phyloP scores from a whole-genome alignment of 2,888 invertebrate genomes.

The Eurois occulta region DNA sequence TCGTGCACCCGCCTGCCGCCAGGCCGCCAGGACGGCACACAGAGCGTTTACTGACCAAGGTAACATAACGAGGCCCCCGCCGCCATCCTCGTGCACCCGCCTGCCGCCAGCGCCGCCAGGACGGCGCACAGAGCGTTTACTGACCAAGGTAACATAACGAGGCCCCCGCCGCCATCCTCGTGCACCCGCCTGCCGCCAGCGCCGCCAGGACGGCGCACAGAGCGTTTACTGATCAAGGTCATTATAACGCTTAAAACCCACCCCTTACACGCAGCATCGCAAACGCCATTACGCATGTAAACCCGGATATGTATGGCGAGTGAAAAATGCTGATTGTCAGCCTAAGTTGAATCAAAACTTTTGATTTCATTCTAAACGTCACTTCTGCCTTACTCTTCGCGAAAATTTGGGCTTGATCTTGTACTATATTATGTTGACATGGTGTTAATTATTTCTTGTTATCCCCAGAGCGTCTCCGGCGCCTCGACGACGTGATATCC shows the following conservation, averaged over 20 bases:
- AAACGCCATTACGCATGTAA: not conserved
- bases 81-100: too few species aligned
- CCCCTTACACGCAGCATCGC: not conserved
- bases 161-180: slow-evolving; percentile 69
- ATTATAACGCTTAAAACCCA: not conserved
- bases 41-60: too few species aligned
- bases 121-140: too few species aligned
- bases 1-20: too few species aligned
- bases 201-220: slow-evolving; percentile 55
- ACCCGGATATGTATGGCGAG: not conserved
- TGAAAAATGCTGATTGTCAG: too few species aligned
- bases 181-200: slow-evolving; percentile 65
- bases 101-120: too few species aligned
- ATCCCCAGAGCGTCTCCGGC: slow-evolving; percentile 82
- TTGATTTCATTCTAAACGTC: not conserved
- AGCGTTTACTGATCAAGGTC: slow-evolving; percentile 75
- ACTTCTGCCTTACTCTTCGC: not conserved
- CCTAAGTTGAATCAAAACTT: too few species aligned
- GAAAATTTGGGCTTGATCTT: not conserved
- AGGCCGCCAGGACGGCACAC: too few species aligned
- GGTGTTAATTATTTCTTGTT: not conserved
- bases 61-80: too few species aligned
- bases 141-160: too few species aligned
- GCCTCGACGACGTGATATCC: slow-evolving; percentile 81
- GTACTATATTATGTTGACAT: not conserved